phyloP scores from a whole-genome alignment of 2,888 invertebrate species.

The Archips xylosteana region DNA sequence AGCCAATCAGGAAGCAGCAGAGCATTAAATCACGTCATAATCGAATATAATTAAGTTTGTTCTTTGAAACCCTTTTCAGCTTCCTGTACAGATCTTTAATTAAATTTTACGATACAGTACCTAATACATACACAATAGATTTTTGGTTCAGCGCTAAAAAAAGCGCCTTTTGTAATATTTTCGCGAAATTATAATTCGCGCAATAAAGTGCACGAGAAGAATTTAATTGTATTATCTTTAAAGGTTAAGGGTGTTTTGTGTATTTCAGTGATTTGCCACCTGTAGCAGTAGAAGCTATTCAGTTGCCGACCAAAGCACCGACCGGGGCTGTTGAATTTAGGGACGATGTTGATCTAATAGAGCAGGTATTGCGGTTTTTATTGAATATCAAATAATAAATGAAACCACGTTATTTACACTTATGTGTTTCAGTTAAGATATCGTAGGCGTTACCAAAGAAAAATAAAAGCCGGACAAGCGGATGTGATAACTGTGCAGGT shows the following conservation, averaged over 20 bases:
- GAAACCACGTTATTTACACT: conserved; percentile 15
- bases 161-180: too few species aligned
- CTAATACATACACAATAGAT: too few species aligned
- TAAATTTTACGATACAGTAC: too few species aligned
- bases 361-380: conserved; percentile 66
- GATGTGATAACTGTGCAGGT: conserved; percentile 85
- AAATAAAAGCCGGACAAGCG: conserved; percentile 79
- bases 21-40: too few species aligned
- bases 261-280: conserved; percentile 68
- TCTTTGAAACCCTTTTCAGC: too few species aligned
- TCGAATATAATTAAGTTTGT: too few species aligned
- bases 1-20: too few species aligned
- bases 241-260: background rate
- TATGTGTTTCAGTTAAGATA: conserved; percentile 80
- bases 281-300: conserved; percentile 61
- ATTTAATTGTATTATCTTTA: too few species aligned
- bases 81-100: too few species aligned
- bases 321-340: conserved; percentile 79
- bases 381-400: background rate
- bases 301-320: conserved; percentile 67
- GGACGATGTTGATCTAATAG: conserved; percentile 82
- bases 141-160: too few species aligned
- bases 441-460: conserved; percentile 85
- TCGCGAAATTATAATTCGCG: too few species aligned
- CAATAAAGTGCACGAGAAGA: too few species aligned